These are phyloP conservation scores for Silurus lanzhouensis DNA, from an alignment of 2,797 vertebrate genomes.

Conservation along the genomic window DNA sequence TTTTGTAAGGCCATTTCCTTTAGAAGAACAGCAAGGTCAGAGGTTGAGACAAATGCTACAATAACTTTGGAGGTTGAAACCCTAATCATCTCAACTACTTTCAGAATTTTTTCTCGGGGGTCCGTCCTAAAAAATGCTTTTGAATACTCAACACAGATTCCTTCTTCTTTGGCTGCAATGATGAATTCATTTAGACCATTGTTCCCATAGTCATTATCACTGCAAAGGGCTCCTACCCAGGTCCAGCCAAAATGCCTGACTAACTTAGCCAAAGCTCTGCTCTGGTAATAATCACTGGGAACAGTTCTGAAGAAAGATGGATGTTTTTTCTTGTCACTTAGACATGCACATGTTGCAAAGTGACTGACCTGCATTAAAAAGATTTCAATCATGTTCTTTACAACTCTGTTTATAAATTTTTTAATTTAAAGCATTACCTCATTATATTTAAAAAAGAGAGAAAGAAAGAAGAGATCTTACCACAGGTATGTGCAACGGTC, in stretches of 20 bases:
- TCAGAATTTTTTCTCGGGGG: conserved; percentile 49
- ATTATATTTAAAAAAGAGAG: background rate
- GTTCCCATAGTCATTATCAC: conserved; percentile 74
- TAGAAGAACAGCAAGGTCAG: conserved; percentile 55
- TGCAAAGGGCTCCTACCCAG: conserved; percentile 74
- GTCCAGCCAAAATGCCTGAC: conserved; percentile 74
- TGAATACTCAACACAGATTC: conserved; percentile 70
- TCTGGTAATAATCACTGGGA: conserved; percentile 72
- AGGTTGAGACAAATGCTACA: conserved; percentile 61
- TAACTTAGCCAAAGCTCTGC: conserved; percentile 58
- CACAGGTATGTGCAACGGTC: conserved; percentile 59
- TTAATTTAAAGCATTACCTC: background rate
- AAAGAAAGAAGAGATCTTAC: conserved; percentile 29
- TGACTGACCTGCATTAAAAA: conserved; percentile 56
- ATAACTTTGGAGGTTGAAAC: conserved; percentile 60
- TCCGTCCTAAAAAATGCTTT: conserved; percentile 63
- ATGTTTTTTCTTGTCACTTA: conserved; percentile 70
- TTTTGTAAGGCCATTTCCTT: conserved; percentile 1
- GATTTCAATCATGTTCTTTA: background rate
- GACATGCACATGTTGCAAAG: conserved; percentile 71
- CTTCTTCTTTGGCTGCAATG: conserved; percentile 59
- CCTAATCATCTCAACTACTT: conserved; percentile 49
- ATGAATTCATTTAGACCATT: conserved; percentile 69
- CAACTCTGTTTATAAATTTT: too few relatives aligned
- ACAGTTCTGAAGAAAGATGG: conserved; percentile 72